Evolutionary conservation across 2,113 vertebrate species (phyloP), one percentile per base, ranked within the genome.

Genomic region (Coryphaenoides rupestris): DNA sequence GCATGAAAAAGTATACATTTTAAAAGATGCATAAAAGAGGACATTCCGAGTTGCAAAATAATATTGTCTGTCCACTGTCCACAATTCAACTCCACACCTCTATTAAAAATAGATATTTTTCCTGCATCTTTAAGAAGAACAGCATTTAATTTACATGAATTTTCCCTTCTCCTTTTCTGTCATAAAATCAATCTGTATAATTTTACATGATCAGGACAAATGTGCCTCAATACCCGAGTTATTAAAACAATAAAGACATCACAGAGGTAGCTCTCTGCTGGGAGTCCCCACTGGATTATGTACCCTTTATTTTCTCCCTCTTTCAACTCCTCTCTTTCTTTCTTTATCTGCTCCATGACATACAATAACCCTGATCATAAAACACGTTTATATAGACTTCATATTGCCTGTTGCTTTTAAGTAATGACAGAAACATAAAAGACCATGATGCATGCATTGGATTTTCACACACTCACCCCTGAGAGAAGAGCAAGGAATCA

Each of bases 161-260:
- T 65, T 55, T 62, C 21, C 50, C 17, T 24, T 40, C 55, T 75
- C 55, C 52, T 58, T 50, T 23, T 57, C 59, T 5, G 82, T 86
- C 80, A 72, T 73, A 26, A 88, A 83, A 86, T 90, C 89, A 84
- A 91, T 91, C 87, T 88, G 85, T 86, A 89, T 88, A 87, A 91
- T 88, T 90, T 82, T 87, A 89, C 78, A 87, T 88, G 79, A 89
- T 86, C 80, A 83, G 79, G 83, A 86, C 79, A 90, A 90, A 89
- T 87, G 85, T 77, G 46, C 69, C 68, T 67, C 67, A 65, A 68
- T 77, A 71, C 79, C 23, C 58, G 61, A 19, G 54, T 90, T 92
- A 89, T 92, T 90, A 89, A 87, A 90, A 90, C 87, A 88, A 88
- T 88, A 89, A 87, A 89, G 87, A 84, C 78, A 79, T 81, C 73